Base-by-base conservation (phyloP, 2,797 vertebrate species). In the Sus cebifrons region DNA sequence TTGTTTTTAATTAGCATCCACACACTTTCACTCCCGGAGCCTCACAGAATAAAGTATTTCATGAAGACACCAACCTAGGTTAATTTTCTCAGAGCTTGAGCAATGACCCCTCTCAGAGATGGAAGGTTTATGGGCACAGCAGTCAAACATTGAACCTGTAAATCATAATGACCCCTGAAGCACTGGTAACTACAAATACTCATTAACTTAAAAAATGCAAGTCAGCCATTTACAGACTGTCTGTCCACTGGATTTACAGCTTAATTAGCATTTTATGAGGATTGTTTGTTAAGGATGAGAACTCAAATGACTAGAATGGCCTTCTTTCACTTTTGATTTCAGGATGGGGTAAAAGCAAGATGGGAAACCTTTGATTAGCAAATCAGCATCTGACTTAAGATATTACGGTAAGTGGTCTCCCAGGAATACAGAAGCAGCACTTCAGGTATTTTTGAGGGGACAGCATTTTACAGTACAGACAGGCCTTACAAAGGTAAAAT, bases 191-290 rank as follows among this genome's bases (percentile, higher is more conserved):
- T 91, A 92, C 94, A 98, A 97, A 67, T 40, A 82, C 56, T 62
- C 92, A 90, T 29, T 98, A 95, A 89, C 86, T 44, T 74, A 96
- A 94, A 86, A 97, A 98, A 97, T 75, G 49, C 95, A 97, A 96
- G 81, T 94, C 95, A 93, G 93, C 87, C 97, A 84, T 97, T 97
- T 97, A 89, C 67, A 94, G 58, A 86, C 92, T 95, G 81, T 70
- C 90, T 95, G 81, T 70, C 90, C 89, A 77, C 78, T 73, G 81
- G 86, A 97, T 86, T 96, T 98, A 98, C 93, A 75, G 91, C 97
- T 95, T 98, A 96, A 98, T 98, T 91, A 93, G 64, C 94, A 85
- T 96, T 98, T 97, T 95, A 97, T 70, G 44, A 94, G 91, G 68
- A 90, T 29, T 92, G 52, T 83, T 97, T 86, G 3, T 93, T 91